Evolutionary conservation across 1,140 invertebrate species (phyloP).

Genomic region (Dolichoris vasculosae): DNA sequence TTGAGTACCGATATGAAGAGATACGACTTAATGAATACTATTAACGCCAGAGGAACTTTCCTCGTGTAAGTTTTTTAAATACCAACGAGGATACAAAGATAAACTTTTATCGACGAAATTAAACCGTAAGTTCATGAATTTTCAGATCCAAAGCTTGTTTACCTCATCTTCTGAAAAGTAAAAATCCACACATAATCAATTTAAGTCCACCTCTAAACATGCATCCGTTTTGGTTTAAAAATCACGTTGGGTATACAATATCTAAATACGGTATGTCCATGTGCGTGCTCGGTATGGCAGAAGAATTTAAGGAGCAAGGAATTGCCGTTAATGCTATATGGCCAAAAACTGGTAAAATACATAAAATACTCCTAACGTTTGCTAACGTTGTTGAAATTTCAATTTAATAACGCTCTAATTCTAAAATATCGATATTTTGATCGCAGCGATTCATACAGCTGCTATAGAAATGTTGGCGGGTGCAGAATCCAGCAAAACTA

Average conservation of each 20-base stretch:
- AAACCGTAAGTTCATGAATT: constrained; percentile 54
- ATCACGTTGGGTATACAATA: constrained; percentile 98
- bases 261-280: constrained; percentile 99
- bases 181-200: constrained; percentile 97
- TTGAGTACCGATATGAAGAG: constrained; percentile 94
- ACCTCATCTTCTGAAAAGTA: constrained; percentile 90
- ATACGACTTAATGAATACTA: constrained; percentile 95
- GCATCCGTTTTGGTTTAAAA: constrained; percentile 92
- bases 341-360: constrained; percentile 89
- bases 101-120: constrained; percentile 19
- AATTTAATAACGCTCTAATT: neutral
- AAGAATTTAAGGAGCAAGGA: constrained; percentile 88
- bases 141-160: constrained; percentile 93
- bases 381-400: neutral
- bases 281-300: constrained; percentile 97
- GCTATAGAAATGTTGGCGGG: constrained; percentile 97
- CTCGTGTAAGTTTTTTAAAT: constrained; percentile 81
- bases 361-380: neutral
- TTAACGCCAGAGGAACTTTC: constrained; percentile 95
- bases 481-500: constrained; percentile 76
- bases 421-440: constrained; percentile 44
- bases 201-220: constrained; percentile 95
- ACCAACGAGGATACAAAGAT: constrained; percentile 2
- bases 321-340: constrained; percentile 98
- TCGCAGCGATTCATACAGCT: constrained; percentile 92